Evolutionary conservation across 2,888 invertebrate genomes (phyloP), one percentile per base, ranked within the genome.

Genomic region (Amblyjoppa proteus): DNA sequence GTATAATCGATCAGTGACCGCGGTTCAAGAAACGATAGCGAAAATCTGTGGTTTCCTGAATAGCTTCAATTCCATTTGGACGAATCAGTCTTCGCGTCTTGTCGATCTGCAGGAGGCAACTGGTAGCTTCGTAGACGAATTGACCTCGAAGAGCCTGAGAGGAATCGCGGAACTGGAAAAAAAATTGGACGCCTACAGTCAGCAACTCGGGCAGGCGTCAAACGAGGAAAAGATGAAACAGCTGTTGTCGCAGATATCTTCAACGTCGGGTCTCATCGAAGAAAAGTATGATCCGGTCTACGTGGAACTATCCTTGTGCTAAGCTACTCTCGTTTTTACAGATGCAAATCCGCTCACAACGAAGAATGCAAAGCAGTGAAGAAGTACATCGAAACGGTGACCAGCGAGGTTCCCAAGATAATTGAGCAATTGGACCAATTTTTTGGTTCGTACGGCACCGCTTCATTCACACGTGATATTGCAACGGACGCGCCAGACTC

Each of bases 301-400:
- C 56, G 25, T 1, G 1, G n/a, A 1, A 71, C 41, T 76, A 28
- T 76, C 25, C 31, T 45, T 13, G 34, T 38, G 11, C n/a, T 4
- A n/a, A 53, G 1, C 28, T 64, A 49, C 45, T 34, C 0, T 61
- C 5, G 3, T 80, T 4, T 34, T 58, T 70, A 16, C 58, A 89
- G 89, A 70, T 73, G 85, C 66, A 81, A 84, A 53, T 28, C 9
- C 0, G 74, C 83, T 16, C 85, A 85, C 20, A 81, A 89, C 20
- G 88, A 88, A 20, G 87, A 89, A 73, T 83, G 83, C 34, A 75
- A 86, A 56, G 85, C 86, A 9, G 81, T 89, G 0, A 82, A 79
- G 75, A 88, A 86, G 20, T 86, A 87, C 66, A 31, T 82, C n/a
- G 78, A 88, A 0, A 64, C 45, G 0, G 84, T 87, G 9, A 81